phyloP scores from a whole-genome alignment of 2,113 vertebrate genomes.

The Pseudorasbora parva region DNA sequence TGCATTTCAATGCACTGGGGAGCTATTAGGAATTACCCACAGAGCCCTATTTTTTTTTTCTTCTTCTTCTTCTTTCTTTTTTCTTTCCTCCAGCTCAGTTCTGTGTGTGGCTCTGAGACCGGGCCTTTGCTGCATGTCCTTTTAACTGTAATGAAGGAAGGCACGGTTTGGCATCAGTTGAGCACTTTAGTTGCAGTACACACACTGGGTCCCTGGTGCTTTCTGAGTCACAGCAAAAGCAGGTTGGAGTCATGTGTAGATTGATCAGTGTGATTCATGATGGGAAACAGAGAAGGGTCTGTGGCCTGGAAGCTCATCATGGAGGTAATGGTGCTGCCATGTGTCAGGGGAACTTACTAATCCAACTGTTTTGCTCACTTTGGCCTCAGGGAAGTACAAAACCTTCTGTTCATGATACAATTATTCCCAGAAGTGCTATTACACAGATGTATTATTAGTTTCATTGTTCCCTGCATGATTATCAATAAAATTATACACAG shows the following conservation, averaged over 20 bases:
- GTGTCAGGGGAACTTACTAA: neutral
- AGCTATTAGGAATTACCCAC: constrained; percentile 38
- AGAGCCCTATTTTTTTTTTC: constrained; percentile 6
- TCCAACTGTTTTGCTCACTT: constrained; percentile 12
- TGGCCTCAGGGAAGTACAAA: constrained; percentile 24
- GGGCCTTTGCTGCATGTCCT: constrained; percentile 16
- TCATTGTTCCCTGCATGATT: neutral
- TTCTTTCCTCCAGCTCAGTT: neutral
- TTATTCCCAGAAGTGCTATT: constrained; percentile 10
- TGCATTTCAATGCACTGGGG: constrained; percentile 36
- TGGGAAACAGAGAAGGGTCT: neutral
- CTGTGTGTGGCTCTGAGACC: constrained; percentile 7
- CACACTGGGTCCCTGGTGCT: constrained; percentile 7
- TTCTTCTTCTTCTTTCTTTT: too few species aligned
- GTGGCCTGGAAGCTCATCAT: neutral
- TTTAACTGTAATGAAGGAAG: constrained; percentile 42
- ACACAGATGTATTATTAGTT: neutral
- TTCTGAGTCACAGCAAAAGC: constrained; percentile 42
- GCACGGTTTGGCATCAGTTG: constrained; percentile 22
- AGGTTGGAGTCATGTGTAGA: constrained; percentile 21
- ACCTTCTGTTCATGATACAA: constrained; percentile 5
- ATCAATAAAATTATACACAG: neutral
- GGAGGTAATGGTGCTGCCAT: constrained; percentile 31
- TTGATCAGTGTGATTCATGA: constrained; percentile 32
- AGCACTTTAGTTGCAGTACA: constrained; percentile 33